Conservation (phyloP, 2,888 invertebrate species). For the Linnaemya vulpina region DNA sequence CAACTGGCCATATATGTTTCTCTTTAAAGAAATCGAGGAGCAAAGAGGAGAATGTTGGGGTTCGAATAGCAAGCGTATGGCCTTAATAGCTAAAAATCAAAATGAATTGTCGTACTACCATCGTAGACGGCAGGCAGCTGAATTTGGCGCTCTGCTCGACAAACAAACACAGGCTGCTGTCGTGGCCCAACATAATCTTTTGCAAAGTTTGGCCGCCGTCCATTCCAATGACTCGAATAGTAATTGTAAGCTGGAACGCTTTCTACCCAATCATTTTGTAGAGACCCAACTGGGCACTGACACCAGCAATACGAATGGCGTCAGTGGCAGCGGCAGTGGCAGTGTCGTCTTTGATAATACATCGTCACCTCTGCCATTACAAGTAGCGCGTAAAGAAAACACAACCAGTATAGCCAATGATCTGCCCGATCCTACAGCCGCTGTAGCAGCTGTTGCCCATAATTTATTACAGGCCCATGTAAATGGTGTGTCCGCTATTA, state of each 20-base stretch:
- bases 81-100: conserved; percentile 80
- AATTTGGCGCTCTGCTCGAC: conserved; percentile 79
- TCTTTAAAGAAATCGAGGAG: conserved; percentile 83
- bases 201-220: conserved; percentile 76
- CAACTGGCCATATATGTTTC: conserved; percentile 82
- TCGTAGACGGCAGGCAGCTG: conserved; percentile 80
- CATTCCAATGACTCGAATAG: conserved; percentile 79
- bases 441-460: conserved; percentile 55
- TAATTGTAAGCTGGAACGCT: conserved; percentile 80
- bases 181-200: conserved; percentile 73
- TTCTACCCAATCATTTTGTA: conserved; percentile 82
- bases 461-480: conserved; percentile 66
- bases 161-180: conserved; percentile 76
- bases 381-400: conserved; percentile 71
- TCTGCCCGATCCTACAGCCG: conserved; percentile 35
- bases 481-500: conserved; percentile 44
- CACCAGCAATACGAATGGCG: conserved; percentile 68
- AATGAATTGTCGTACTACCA: conserved; percentile 82
- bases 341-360: conserved; percentile 55
- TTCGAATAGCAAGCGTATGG: conserved; percentile 80
- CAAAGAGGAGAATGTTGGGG: conserved; percentile 83
- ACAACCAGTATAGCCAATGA: conserved; percentile 37
- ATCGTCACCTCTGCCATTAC: conserved; percentile 63
- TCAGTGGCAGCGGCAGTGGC: not conserved
- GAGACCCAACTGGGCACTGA: conserved; percentile 81